Conservation (phyloP, 2,113 vertebrate genomes). For the Archilochus colubris region DNA sequence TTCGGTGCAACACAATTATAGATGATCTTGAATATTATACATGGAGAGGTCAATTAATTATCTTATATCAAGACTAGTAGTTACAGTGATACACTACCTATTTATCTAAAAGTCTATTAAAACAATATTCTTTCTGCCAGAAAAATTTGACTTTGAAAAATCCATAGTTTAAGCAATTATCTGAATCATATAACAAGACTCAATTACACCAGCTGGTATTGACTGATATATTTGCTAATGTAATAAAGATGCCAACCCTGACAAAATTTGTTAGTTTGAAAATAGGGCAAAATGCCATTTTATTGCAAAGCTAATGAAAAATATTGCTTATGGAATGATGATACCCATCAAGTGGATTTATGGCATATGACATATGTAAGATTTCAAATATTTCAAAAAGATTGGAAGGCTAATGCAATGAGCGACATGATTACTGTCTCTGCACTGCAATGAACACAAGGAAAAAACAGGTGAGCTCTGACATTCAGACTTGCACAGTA, state of each 20-base stretch:
- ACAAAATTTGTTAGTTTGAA: conserved; percentile 66
- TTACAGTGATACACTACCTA: background rate
- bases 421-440: background rate
- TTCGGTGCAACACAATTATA: background rate
- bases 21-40: conserved; percentile 34
- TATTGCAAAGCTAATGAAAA: conserved; percentile 65
- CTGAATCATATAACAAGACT: conserved; percentile 43
- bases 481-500: background rate
- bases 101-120: conserved; percentile 59
- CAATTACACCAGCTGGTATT: conserved; percentile 57
- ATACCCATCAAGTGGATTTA: conserved; percentile 59
- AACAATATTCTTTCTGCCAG: conserved; percentile 38
- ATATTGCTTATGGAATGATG: conserved; percentile 50
- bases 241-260: conserved; percentile 68
- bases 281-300: conserved; percentile 68
- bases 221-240: conserved; percentile 66
- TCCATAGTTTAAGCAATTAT: conserved; percentile 52
- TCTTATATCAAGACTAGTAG: conserved; percentile 26
- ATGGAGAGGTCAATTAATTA: conserved; percentile 30
- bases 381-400: conserved; percentile 11
- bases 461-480: background rate
- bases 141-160: conserved; percentile 64
- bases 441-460: background rate
- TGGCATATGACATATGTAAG: background rate
- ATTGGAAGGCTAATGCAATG: background rate